Percentiles rank a stretch among this genome's conserved stretches.
These are phyloP conservation scores for Verasper variegatus DNA, from an alignment of 2,113 vertebrate genomes.

Conservation along the genomic window DNA sequence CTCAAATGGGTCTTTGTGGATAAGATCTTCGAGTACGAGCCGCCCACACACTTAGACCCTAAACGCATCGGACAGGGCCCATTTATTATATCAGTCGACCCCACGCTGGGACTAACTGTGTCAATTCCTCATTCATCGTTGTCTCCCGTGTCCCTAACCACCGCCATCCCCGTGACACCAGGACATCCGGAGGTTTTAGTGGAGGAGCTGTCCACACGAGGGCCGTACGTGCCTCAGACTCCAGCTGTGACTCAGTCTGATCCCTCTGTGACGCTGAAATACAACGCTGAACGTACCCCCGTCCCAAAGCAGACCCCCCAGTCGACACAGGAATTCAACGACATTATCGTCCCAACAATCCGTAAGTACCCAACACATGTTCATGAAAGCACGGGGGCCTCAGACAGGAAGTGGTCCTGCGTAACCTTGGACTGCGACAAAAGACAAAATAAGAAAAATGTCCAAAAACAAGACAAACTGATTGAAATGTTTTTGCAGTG, in stretches of 20 bases:
- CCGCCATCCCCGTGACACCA: conserved; percentile 73
- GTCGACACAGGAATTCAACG: conserved; percentile 88
- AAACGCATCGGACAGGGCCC: conserved; percentile 94
- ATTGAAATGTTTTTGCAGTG: neutral
- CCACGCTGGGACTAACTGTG: conserved; percentile 84
- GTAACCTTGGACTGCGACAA: too few species aligned
- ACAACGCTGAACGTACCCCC: conserved; percentile 76
- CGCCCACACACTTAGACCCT: conserved; percentile 93
- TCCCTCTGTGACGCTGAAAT: conserved; percentile 82
- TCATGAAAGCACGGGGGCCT: neutral
- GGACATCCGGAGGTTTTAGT: conserved; percentile 81
- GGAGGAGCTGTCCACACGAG: conserved; percentile 79
- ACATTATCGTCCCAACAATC: conserved; percentile 86
- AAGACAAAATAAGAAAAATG: too few species aligned
- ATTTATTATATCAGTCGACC: conserved; percentile 83
- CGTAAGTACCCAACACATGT: conserved; percentile 86
- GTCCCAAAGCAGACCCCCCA: conserved; percentile 82
- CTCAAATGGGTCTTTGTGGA: conserved; percentile 99
- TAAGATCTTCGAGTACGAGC: conserved; percentile 98
- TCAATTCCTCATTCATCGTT: conserved; percentile 83
- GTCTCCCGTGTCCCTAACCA: conserved; percentile 63
- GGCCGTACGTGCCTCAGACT: conserved; percentile 79
- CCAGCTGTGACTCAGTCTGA: conserved; percentile 79
- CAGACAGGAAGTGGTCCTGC: neutral
- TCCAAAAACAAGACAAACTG: too few species aligned